A percentile compares a stretch with the other conserved stretches of the same genome.
phyloP scores from a whole-genome alignment of 2,888 invertebrate genomes.

The Melanostoma mellinum region DNA sequence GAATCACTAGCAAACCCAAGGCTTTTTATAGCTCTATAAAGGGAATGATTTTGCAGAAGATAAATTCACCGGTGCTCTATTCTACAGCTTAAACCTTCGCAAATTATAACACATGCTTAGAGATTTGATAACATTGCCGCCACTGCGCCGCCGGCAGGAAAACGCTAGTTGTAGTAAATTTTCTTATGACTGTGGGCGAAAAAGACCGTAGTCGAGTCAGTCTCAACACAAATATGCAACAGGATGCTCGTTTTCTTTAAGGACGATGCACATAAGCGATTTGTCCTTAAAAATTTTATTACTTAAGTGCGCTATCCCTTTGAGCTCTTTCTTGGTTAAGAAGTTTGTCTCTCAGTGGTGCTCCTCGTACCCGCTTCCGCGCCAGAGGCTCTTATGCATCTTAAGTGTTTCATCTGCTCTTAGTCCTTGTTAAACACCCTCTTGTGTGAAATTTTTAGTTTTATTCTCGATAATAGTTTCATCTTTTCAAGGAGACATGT shows the following conservation, averaged over 20 bases:
- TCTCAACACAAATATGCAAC: slow-evolving; percentile 45
- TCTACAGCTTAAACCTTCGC: not conserved
- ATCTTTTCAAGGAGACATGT: not conserved
- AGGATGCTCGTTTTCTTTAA: slow-evolving; percentile 51
- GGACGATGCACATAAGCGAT: slow-evolving; percentile 50
- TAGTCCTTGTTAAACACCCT: slow-evolving; percentile 59
- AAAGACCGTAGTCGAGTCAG: not conserved
- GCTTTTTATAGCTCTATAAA: slow-evolving; percentile 63
- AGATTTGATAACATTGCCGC: slow-evolving; percentile 11
- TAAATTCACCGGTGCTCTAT: slow-evolving; percentile 29
- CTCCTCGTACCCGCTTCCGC: not conserved
- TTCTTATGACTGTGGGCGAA: slow-evolving; percentile 4
- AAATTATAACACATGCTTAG: slow-evolving; percentile 56
- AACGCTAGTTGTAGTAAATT: not conserved
- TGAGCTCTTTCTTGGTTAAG: slow-evolving; percentile 4
- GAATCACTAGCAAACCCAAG: slow-evolving; percentile 37
- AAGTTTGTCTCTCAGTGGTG: not conserved
- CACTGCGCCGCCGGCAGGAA: not conserved
- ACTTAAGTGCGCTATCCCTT: slow-evolving; percentile 36
- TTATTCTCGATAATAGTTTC: slow-evolving; percentile 20
- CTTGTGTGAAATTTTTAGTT: slow-evolving; percentile 49
- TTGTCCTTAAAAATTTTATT: slow-evolving; percentile 65
- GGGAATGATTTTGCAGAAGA: slow-evolving; percentile 37
- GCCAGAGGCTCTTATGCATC: slow-evolving; percentile 20
- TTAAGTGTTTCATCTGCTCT: slow-evolving; percentile 50